Base-by-base conservation (phyloP, 2,113 vertebrate genomes). In the Neodontobutis hainanensis region DNA sequence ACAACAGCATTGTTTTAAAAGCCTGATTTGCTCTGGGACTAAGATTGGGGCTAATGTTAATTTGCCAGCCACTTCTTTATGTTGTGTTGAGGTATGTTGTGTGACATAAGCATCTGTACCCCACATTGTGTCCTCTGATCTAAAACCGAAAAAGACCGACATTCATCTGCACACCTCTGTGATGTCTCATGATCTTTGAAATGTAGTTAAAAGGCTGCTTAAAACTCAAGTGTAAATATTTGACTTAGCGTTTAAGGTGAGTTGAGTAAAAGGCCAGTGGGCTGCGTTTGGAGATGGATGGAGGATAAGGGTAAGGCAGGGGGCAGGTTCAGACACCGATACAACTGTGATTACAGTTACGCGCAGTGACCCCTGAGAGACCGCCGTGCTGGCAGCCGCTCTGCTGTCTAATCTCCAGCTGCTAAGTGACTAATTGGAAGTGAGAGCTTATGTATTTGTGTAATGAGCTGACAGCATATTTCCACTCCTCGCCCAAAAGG, bases 361-460 rank as follows among this genome's bases (percentile, higher is more conserved):
- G 90, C 87, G 67, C 72, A 67, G 44, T 84, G 91, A 92, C 91
- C 93, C 82, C 84, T 80, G 65, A 78, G 81, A 82, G 85, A 87
- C 89, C 87, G 74, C 35, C 52, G 77, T 73, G 87, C 86, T 92
- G 93, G 93, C 91, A 88, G 87, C 81, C 73, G 82, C 83, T 65
- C 57, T 75, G 73, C 88, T 89, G 88, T 87, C 87, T 84, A 92
- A 92, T 91, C 92, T 90, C 81, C 77, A 83, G 83, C 91, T 90
- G 87, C 89, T 87, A 86, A 84, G 50, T 77, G 89, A 93, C 88
- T 95, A 94, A 96, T 97, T 95, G 92, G 90, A 94, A 92, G 91
- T 91, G 93, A 95, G 92, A 76, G 82, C 81, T 92, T 91, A 93
- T 93, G 90, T 94, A 91, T 95, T 95, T 95, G 91, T 82, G 77